A percentile compares a stretch with the other conserved stretches of the same genome.
phyloP scores from a whole-genome alignment of 2,888 invertebrate genomes.

The Drosophila mettleri region DNA sequence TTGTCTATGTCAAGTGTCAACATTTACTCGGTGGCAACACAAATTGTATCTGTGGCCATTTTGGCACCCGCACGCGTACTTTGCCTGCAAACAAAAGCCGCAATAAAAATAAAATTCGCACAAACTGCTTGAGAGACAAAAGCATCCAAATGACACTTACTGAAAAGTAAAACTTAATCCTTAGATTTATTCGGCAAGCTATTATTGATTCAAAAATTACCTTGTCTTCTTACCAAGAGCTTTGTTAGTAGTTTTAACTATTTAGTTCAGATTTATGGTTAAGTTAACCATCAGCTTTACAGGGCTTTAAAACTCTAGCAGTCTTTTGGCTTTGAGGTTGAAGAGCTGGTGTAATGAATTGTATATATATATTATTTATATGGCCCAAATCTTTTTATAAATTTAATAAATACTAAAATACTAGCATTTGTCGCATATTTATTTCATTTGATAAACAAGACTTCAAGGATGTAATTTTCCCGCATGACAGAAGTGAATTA shows the following conservation, averaged over 20 bases:
- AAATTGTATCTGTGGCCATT: conserved; percentile 78
- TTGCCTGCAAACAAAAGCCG: conserved; percentile 20
- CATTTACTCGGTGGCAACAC: conserved; percentile 79
- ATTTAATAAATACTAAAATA: too few species aligned
- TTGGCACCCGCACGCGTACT: conserved; percentile 43
- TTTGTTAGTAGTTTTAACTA: too few species aligned
- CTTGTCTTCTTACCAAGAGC: background rate
- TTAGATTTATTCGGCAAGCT: background rate
- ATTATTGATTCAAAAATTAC: background rate
- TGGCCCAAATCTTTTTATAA: too few species aligned
- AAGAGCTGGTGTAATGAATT: too few species aligned
- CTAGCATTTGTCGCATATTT: too few species aligned
- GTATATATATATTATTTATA: too few species aligned
- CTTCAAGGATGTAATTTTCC: too few species aligned
- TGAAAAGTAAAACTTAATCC: background rate
- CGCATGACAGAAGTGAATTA: too few species aligned
- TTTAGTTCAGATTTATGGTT: background rate
- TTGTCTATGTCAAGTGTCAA: conserved; percentile 77
- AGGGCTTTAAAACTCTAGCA: background rate
- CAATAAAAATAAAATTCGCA: conserved; percentile 18
- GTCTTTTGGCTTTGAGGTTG: too few species aligned
- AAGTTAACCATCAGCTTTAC: background rate
- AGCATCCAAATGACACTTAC: background rate
- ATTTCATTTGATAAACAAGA: too few species aligned
- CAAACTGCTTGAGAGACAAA: conserved; percentile 15